Percentiles rank a stretch among this genome's conserved stretches.
These are phyloP conservation scores for Adrianichthys oophorus DNA, from an alignment of 2,797 vertebrate species.

Conservation along the genomic window DNA sequence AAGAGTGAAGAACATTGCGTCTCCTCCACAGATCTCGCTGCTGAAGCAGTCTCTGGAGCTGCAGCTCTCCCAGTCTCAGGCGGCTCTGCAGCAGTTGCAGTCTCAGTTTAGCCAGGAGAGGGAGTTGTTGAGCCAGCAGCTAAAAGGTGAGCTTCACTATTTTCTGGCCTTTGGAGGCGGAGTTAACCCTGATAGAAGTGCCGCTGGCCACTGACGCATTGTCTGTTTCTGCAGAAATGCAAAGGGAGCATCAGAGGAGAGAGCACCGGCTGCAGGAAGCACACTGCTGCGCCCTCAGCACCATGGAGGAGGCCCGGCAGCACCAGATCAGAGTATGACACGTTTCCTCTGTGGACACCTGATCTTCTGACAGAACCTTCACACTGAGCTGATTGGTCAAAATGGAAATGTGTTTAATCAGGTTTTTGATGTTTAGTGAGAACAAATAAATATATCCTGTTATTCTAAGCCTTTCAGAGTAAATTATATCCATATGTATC, in stretches of 20 bases:
- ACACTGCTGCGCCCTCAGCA: conserved; percentile 92
- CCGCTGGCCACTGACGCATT: background rate
- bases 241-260: conserved; percentile 90
- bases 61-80: conserved; percentile 96
- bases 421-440: too few relatives aligned
- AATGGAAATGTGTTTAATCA: too few relatives aligned
- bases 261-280: conserved; percentile 92
- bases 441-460: too few relatives aligned
- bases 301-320: conserved; percentile 91
- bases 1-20: too few relatives aligned
- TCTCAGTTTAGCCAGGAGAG: conserved; percentile 94
- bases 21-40: conserved; percentile 83
- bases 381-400: too few relatives aligned
- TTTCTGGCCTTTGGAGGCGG: too few relatives aligned
- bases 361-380: too few relatives aligned
- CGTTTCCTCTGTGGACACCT: too few relatives aligned
- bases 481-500: too few relatives aligned
- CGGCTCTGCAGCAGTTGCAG: conserved; percentile 93
- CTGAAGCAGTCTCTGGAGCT: conserved; percentile 97
- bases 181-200: too few relatives aligned
- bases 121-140: conserved; percentile 93
- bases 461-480: too few relatives aligned
- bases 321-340: conserved; percentile 87
- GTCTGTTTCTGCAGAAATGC: conserved; percentile 77
- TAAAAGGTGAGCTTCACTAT: conserved; percentile 71